phyloP scores from a whole-genome alignment of 2,113 vertebrate genomes.

The Micronycteris hirsuta region DNA sequence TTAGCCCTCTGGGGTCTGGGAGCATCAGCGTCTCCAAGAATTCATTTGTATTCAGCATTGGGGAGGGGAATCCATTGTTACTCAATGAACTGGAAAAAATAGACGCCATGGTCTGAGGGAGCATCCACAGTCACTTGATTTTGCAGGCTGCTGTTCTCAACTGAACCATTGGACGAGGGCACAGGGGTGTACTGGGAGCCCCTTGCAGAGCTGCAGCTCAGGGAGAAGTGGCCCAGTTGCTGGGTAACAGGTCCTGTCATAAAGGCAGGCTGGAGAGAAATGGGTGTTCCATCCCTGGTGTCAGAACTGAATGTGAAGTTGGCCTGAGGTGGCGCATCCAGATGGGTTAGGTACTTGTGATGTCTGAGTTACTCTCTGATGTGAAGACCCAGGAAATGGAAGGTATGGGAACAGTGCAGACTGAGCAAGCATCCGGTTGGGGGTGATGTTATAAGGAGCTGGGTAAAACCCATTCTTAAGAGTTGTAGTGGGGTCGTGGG shows the following conservation, averaged over 20 bases:
- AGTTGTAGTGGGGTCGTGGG: conserved; percentile 87
- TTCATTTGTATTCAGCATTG: background rate
- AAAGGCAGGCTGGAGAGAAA: conserved; percentile 91
- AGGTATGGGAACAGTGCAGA: too few species aligned
- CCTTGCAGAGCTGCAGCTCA: conserved; percentile 90
- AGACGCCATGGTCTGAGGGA: conserved; percentile 88
- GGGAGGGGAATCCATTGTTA: conserved; percentile 70
- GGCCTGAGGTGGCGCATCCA: too few species aligned
- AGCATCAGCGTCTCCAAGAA: background rate
- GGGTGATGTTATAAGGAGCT: too few species aligned
- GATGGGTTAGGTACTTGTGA: too few species aligned
- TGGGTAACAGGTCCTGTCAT: conserved; percentile 91
- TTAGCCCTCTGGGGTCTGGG: background rate
- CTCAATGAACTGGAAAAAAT: conserved; percentile 92
- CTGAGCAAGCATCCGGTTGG: too few species aligned
- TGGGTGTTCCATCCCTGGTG: conserved; percentile 90
- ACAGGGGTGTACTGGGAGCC: conserved; percentile 90
- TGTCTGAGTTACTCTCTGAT: too few species aligned
- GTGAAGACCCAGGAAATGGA: too few species aligned
- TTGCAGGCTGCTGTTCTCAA: conserved; percentile 89
- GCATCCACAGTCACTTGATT: conserved; percentile 88
- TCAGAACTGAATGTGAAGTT: conserved; percentile 81
- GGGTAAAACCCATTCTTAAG: conserved; percentile 90
- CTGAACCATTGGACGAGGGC: conserved; percentile 87
- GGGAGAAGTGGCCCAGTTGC: conserved; percentile 91